Evolutionary conservation across 2,888 invertebrate species (phyloP).

Genomic region (Scaptomyza parva): DNA sequence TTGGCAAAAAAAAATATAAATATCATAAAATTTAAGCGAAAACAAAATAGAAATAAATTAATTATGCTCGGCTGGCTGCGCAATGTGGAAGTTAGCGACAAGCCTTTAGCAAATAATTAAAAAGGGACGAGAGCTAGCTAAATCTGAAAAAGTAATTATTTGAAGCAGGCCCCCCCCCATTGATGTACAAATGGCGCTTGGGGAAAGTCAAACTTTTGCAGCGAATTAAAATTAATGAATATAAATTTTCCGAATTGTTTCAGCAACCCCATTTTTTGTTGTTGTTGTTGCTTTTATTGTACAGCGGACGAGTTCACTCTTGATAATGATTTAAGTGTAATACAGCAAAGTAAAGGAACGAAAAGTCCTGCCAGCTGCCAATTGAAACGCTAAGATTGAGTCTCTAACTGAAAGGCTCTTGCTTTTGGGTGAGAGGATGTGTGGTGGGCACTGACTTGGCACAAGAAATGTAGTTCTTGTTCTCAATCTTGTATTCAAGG

Average conservation of each 20-base stretch:
- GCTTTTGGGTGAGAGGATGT: neutral
- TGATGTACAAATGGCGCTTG: constrained; percentile 35
- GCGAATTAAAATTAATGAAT: constrained; percentile 80
- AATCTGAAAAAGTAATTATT: constrained; percentile 78
- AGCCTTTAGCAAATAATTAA: constrained; percentile 72
- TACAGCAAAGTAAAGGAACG: constrained; percentile 67
- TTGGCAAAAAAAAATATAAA: constrained; percentile 11
- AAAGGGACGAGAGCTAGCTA: constrained; percentile 68
- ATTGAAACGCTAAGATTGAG: constrained; percentile 23
- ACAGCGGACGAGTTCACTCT: constrained; percentile 65
- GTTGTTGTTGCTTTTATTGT: constrained; percentile 1
- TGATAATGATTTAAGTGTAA: constrained; percentile 74
- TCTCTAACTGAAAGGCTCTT: neutral
- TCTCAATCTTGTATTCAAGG: constrained; percentile 79
- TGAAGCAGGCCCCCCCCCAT: constrained; percentile 37
- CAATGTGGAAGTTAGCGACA: constrained; percentile 58
- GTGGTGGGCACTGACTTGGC: constrained; percentile 48
- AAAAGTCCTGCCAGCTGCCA: constrained; percentile 42
- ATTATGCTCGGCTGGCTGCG: constrained; percentile 63
- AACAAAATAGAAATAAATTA: constrained; percentile 69
- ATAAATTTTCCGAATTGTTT: constrained; percentile 80
- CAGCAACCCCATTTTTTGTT: constrained; percentile 63
- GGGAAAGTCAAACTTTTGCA: constrained; percentile 66
- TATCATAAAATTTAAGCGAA: constrained; percentile 1
- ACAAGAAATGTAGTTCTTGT: constrained; percentile 76